Conservation (phyloP, 2,888 invertebrate genomes). For the Atrina japonica region DNA sequence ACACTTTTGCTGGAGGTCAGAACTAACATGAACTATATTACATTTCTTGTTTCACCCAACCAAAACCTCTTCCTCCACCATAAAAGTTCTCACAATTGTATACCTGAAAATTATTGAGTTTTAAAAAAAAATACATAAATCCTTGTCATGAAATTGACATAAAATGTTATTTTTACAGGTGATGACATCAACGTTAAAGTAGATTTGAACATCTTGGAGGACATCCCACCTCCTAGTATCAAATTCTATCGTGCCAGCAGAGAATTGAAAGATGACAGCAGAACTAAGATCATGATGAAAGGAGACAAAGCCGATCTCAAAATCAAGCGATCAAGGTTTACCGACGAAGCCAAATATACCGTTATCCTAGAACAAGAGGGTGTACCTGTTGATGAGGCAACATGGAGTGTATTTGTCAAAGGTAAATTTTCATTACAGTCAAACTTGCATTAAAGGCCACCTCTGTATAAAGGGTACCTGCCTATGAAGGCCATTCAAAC, state of each 20-base stretch:
- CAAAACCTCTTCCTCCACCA: too few relatives aligned
- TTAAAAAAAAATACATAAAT: too few relatives aligned
- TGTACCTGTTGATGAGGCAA: conserved; percentile 91
- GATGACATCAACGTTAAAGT: conserved; percentile 65
- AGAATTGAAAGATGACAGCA: conserved; percentile 96
- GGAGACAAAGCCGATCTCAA: conserved; percentile 91
- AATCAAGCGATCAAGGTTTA: conserved; percentile 96
- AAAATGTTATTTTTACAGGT: conserved; percentile 60
- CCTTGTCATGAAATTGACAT: too few relatives aligned
- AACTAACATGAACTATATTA: too few relatives aligned
- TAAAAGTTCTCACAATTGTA: too few relatives aligned
- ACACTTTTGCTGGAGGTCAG: too few relatives aligned
- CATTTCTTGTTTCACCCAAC: too few relatives aligned
- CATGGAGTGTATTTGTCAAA: conserved; percentile 97
- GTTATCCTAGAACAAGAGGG: conserved; percentile 97
- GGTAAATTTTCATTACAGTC: conserved; percentile 86
- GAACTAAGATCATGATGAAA: conserved; percentile 82
- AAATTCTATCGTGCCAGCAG: conserved; percentile 94
- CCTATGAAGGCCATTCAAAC: too few relatives aligned
- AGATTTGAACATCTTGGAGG: conserved; percentile 86
- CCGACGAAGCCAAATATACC: conserved; percentile 98
- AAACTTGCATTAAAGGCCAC: too few relatives aligned
- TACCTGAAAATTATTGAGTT: too few relatives aligned
- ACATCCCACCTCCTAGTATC: conserved; percentile 92
- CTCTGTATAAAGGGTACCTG: too few relatives aligned